phyloP scores from a whole-genome alignment of 1,140 invertebrate genomes.

The Drosophila paulistorum region DNA sequence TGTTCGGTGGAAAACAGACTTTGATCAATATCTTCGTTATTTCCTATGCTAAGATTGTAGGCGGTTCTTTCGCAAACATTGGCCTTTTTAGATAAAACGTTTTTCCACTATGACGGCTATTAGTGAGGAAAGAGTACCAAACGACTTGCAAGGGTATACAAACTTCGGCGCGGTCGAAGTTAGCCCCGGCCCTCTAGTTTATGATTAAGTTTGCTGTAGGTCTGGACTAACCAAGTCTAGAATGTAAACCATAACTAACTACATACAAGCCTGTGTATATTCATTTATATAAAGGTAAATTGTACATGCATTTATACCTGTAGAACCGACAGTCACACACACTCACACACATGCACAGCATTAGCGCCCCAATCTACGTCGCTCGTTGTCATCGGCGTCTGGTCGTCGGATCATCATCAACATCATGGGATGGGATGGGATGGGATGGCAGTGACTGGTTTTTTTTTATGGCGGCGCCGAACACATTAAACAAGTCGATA shows the following conservation, averaged over 20 bases:
- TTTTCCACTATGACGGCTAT: too few species aligned
- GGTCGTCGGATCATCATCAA: conserved; percentile 64
- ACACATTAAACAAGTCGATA: conserved; percentile 77
- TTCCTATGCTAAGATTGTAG: too few species aligned
- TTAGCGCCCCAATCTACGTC: conserved; percentile 17
- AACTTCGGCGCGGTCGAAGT: too few species aligned
- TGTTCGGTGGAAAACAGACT: too few species aligned
- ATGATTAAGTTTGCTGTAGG: too few species aligned
- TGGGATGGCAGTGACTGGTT: conserved; percentile 63
- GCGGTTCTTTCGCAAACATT: too few species aligned
- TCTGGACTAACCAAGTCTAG: background rate
- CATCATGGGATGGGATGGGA: conserved; percentile 9
- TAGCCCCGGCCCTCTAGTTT: too few species aligned
- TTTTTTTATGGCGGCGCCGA: conserved; percentile 76
- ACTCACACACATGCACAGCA: conserved; percentile 34
- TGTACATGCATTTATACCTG: background rate
- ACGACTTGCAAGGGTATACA: too few species aligned
- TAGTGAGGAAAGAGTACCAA: too few species aligned
- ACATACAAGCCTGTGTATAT: too few species aligned
- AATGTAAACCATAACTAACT: background rate
- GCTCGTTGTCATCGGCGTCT: conserved; percentile 51
- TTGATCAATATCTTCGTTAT: too few species aligned
- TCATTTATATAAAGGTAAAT: conserved; percentile 25
- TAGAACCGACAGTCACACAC: conserved; percentile 7
- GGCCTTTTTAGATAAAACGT: too few species aligned